Percentiles rank a stretch among this genome's conserved stretches.
These are phyloP conservation scores for Cottus gobio DNA, from an alignment of 2,113 vertebrate species.

Conservation along the genomic window DNA sequence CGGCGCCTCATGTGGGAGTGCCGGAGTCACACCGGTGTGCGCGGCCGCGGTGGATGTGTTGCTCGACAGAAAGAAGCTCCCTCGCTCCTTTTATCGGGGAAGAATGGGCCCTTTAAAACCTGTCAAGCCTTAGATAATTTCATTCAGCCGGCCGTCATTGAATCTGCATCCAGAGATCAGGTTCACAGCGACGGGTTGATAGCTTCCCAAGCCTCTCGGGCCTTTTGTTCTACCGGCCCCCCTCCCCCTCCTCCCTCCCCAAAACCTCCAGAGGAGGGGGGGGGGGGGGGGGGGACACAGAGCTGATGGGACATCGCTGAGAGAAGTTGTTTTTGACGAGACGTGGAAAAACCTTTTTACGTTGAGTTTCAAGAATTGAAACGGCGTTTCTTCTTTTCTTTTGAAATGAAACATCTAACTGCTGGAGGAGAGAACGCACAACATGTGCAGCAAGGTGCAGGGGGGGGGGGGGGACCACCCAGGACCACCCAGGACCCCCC, in stretches of 20 bases:
- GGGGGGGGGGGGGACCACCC: slow-evolving; percentile 99
- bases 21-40: slow-evolving; percentile 87
- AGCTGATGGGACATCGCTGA: slow-evolving; percentile 91
- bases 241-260: too few relatives aligned
- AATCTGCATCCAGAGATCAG: slow-evolving; percentile 96
- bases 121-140: slow-evolving; percentile 99
- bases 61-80: slow-evolving; percentile 89
- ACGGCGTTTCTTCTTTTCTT: background rate
- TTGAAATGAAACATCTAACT: background rate
- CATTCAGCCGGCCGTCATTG: slow-evolving; percentile 97
- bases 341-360: background rate
- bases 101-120: slow-evolving; percentile 97
- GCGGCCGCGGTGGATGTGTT: slow-evolving; percentile 77
- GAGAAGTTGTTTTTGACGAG: slow-evolving; percentile 81
- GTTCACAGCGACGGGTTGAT: slow-evolving; percentile 95
- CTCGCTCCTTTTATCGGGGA: slow-evolving; percentile 88
- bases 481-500: slow-evolving; percentile 96
- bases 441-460: slow-evolving; percentile 94
- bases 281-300: slow-evolving; percentile 84
- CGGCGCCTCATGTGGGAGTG: too few relatives aligned
- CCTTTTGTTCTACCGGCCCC: slow-evolving; percentile 90
- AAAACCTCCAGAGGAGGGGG: too few relatives aligned
- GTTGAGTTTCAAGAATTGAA: too few relatives aligned
- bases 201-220: slow-evolving; percentile 96
- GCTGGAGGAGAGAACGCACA: too few relatives aligned